phyloP scores from a whole-genome alignment of 2,113 vertebrate species.

The Rhinoptilus africanus region DNA sequence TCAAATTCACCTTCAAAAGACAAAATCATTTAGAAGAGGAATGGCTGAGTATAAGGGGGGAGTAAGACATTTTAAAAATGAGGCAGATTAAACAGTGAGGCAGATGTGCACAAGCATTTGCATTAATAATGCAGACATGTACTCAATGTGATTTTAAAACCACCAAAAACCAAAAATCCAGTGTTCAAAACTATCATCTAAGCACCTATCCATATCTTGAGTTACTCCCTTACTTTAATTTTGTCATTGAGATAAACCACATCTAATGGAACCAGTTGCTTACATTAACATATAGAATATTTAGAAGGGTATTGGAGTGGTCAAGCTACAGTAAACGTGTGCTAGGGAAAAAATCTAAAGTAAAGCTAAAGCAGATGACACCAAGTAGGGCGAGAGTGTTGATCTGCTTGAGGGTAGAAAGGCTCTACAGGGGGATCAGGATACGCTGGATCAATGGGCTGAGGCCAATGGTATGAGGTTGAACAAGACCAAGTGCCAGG shows the following conservation, averaged over 20 bases:
- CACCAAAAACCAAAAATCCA: not conserved
- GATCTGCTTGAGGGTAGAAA: not conserved
- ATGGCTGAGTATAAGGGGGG: not conserved
- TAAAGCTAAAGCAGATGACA: not conserved
- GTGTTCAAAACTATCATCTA: not conserved
- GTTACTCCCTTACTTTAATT: not conserved
- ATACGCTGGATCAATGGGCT: not conserved
- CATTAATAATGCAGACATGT: not conserved
- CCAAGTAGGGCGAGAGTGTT: not conserved
- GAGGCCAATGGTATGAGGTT: not conserved
- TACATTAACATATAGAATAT: not conserved
- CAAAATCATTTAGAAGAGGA: not conserved
- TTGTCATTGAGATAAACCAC: not conserved
- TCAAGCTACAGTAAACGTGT: not conserved
- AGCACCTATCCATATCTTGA: not conserved
- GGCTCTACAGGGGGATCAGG: not conserved
- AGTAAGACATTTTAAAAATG: not conserved
- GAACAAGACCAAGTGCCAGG: not conserved
- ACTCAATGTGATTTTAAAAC: not conserved
- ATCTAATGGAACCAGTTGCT: not conserved
- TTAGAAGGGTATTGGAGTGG: not conserved
- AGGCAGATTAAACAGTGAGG: not conserved
- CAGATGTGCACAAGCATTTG: not conserved
- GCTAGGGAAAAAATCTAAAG: not conserved
- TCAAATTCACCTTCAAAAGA: not conserved